Evolutionary conservation across 2,113 vertebrate species (phyloP).

Genomic region (Isurus oxyrinchus): DNA sequence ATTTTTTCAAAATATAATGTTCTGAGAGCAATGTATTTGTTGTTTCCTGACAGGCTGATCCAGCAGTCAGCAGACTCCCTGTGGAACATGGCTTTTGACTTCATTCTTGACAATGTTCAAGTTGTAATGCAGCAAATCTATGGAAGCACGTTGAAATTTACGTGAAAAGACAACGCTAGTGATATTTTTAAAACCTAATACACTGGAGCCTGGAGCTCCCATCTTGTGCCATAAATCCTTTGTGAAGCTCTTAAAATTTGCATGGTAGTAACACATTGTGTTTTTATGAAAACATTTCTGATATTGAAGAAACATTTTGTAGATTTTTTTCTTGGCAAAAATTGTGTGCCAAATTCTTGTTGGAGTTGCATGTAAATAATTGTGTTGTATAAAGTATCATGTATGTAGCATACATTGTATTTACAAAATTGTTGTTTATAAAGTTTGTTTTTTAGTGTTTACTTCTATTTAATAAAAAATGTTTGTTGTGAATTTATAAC

Average conservation of each 20-base stretch:
- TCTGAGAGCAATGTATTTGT: neutral
- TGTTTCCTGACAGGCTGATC: constrained; percentile 71
- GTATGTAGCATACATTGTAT: constrained; percentile 78
- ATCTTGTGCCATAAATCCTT: constrained; percentile 68
- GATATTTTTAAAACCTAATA: constrained; percentile 43
- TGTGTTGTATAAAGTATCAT: constrained; percentile 71
- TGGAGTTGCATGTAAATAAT: constrained; percentile 93
- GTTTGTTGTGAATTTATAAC: constrained; percentile 51
- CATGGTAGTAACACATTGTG: constrained; percentile 68
- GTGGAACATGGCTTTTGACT: constrained; percentile 99
- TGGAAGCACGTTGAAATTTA: constrained; percentile 90
- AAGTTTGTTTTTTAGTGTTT: constrained; percentile 92
- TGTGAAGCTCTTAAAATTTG: constrained; percentile 73
- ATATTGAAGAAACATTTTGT: constrained; percentile 75
- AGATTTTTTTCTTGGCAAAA: constrained; percentile 68
- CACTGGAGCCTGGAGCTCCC: constrained; percentile 57
- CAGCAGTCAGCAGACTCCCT: constrained; percentile 93
- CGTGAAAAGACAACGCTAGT: constrained; percentile 49
- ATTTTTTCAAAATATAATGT: neutral
- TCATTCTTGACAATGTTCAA: constrained; percentile 97
- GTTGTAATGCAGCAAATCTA: constrained; percentile 93
- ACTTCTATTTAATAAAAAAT: constrained; percentile 87
- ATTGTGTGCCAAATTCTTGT: constrained; percentile 83
- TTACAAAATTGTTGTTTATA: constrained; percentile 83
- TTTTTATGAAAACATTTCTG: constrained; percentile 69